Evolutionary conservation across 2,797 vertebrate species (phyloP).

Genomic region (Chaetophractus vellerosus): DNA sequence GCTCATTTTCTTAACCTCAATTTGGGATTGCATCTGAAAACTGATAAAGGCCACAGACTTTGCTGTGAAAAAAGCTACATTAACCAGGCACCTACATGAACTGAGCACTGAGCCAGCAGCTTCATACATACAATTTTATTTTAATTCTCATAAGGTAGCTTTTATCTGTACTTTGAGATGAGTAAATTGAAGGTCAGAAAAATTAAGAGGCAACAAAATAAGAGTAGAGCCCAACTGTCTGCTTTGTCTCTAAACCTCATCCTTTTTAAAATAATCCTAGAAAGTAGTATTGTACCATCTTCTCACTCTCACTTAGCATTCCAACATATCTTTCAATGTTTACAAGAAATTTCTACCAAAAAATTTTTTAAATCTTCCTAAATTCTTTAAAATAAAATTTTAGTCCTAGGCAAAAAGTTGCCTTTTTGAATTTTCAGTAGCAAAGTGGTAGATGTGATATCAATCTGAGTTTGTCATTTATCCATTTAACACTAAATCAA

Average conservation of each 20-base stretch:
- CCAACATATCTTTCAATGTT: not conserved
- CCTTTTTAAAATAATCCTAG: constrained; percentile 10
- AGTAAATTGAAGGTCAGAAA: constrained; percentile 1
- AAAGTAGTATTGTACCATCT: not conserved
- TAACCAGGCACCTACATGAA: not conserved
- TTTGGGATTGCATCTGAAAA: not conserved
- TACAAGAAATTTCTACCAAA: not conserved
- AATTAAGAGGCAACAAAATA: not conserved
- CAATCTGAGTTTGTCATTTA: not conserved
- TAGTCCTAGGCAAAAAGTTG: not conserved
- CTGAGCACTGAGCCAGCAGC: not conserved
- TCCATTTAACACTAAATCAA: not conserved
- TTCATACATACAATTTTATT: not conserved
- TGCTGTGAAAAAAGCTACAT: not conserved
- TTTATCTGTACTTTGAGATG: not conserved
- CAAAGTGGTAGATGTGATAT: not conserved
- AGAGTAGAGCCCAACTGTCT: not conserved
- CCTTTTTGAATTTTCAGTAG: not conserved
- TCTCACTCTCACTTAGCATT: not conserved
- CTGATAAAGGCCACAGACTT: not conserved
- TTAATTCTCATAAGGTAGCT: not conserved
- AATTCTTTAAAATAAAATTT: constrained; percentile 24
- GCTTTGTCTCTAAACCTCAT: constrained; percentile 18
- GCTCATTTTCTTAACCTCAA: constrained; percentile 10
- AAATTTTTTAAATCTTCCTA: not conserved